phyloP scores from a whole-genome alignment of 2,888 invertebrate species.

The Tinea semifulvella region DNA sequence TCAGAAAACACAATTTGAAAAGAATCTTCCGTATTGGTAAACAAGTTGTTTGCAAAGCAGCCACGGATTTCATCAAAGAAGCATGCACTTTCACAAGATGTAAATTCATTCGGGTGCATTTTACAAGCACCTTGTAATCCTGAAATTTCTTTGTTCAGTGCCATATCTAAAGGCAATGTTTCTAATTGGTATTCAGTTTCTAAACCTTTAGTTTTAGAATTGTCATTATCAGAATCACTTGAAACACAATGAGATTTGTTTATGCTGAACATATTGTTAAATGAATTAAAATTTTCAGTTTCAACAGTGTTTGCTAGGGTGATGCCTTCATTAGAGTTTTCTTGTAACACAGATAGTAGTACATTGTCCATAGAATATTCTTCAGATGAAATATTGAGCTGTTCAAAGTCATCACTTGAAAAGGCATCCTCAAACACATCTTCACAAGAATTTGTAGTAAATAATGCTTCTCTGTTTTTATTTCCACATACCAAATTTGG shows the following conservation, averaged over 20 bases:
- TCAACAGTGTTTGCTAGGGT: conserved; percentile 19
- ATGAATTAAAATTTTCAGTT: conserved; percentile 6
- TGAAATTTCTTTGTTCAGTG: not conserved
- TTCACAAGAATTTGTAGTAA: conserved; percentile 30
- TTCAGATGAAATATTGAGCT: conserved; percentile 16
- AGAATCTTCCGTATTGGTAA: conserved; percentile 46
- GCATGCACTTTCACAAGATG: not conserved
- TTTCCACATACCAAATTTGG: not conserved
- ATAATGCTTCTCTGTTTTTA: conserved; percentile 22
- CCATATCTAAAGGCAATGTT: conserved; percentile 11
- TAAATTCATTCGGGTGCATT: not conserved
- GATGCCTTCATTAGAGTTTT: conserved; percentile 10
- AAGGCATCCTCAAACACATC: conserved; percentile 50
- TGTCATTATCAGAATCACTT: not conserved
- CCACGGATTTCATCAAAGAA: conserved; percentile 51
- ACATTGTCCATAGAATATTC: conserved; percentile 15
- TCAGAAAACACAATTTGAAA: conserved; percentile 57
- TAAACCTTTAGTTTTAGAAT: too few species aligned
- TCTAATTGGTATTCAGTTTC: too few species aligned
- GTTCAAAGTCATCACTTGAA: conserved; percentile 36
- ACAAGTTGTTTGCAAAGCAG: conserved; percentile 36
- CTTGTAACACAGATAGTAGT: too few species aligned
- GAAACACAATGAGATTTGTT: conserved; percentile 18
- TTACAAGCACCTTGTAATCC: not conserved
- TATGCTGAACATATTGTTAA: not conserved